phyloP scores from a whole-genome alignment of 2,888 invertebrate species.

The Cryptocephalus primarius region DNA sequence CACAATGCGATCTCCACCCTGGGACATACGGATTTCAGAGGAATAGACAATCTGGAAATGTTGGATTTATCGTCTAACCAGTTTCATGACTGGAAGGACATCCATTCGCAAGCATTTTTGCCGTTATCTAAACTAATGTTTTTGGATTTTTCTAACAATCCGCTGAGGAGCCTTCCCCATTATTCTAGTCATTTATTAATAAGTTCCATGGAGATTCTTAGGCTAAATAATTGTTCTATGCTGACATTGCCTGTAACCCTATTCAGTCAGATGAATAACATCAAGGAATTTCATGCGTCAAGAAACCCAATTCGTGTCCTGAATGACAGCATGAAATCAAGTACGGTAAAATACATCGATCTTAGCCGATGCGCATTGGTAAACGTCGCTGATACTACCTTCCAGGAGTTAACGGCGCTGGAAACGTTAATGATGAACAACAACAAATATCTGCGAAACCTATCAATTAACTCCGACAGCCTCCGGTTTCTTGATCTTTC shows the following conservation, averaged over 20 bases:
- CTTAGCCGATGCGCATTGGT: slow-evolving; percentile 47
- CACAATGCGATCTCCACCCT: slow-evolving; percentile 26
- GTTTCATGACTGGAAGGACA: slow-evolving; percentile 46
- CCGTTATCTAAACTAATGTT: slow-evolving; percentile 42
- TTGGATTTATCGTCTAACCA: slow-evolving; percentile 54
- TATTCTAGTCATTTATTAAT: slow-evolving; percentile 42
- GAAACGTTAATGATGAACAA: slow-evolving; percentile 49
- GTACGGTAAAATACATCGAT: slow-evolving; percentile 38
- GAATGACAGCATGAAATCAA: slow-evolving; percentile 19
- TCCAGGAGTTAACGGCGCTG: slow-evolving; percentile 48
- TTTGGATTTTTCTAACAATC: slow-evolving; percentile 56
- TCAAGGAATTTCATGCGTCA: slow-evolving; percentile 42
- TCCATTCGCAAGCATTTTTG: slow-evolving; percentile 43
- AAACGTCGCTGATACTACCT: slow-evolving; percentile 41
- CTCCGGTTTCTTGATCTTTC: slow-evolving; percentile 48
- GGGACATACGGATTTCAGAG: slow-evolving; percentile 23
- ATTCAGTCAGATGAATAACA: slow-evolving; percentile 40
- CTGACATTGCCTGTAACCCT: slow-evolving; percentile 41
- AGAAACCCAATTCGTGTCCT: slow-evolving; percentile 29
- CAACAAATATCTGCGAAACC: slow-evolving; percentile 45
- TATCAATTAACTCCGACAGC: slow-evolving; percentile 40
- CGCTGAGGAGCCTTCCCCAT: slow-evolving; percentile 33
- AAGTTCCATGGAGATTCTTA: slow-evolving; percentile 45
- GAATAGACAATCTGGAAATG: slow-evolving; percentile 42
- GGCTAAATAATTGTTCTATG: slow-evolving; percentile 53